phyloP scores from a whole-genome alignment of 2,113 vertebrate species.

The Leucosticte australis region DNA sequence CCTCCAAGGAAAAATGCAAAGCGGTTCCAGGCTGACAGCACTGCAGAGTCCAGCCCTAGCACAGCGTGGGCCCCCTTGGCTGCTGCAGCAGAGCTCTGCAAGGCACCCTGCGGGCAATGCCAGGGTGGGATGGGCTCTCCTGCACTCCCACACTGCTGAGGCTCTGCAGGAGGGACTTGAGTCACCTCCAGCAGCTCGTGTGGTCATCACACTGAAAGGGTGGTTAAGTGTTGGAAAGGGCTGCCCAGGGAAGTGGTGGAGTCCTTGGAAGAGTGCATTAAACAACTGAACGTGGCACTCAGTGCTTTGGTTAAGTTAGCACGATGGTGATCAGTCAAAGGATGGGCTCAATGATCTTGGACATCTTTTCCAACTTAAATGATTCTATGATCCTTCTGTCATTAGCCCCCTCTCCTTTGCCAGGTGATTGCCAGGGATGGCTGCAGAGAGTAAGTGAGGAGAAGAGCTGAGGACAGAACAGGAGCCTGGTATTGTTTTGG shows the following conservation, averaged over 20 bases:
- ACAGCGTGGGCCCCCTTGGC: neutral
- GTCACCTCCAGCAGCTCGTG: neutral
- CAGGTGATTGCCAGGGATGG: neutral
- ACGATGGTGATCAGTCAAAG: neutral
- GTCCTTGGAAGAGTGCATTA: neutral
- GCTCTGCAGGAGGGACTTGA: neutral
- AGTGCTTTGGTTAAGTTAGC: neutral
- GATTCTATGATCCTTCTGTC: neutral
- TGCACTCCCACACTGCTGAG: accelerated
- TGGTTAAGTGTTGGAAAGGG: neutral
- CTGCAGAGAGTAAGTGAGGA: neutral
- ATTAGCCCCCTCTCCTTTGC: neutral
- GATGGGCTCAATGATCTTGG: neutral
- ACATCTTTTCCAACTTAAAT: neutral
- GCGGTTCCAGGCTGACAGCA: neutral
- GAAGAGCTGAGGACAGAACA: neutral
- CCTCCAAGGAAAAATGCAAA: neutral
- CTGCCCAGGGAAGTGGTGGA: neutral
- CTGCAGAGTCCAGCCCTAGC: neutral
- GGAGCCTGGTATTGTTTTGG: neutral
- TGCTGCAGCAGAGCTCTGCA: neutral
- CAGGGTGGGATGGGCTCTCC: neutral
- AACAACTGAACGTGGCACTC: neutral
- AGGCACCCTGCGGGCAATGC: accelerated
- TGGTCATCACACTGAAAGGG: neutral